These are phyloP conservation scores for Sceloporus tristichus DNA, from an alignment of 2,113 vertebrate species.

Conservation along the genomic window DNA sequence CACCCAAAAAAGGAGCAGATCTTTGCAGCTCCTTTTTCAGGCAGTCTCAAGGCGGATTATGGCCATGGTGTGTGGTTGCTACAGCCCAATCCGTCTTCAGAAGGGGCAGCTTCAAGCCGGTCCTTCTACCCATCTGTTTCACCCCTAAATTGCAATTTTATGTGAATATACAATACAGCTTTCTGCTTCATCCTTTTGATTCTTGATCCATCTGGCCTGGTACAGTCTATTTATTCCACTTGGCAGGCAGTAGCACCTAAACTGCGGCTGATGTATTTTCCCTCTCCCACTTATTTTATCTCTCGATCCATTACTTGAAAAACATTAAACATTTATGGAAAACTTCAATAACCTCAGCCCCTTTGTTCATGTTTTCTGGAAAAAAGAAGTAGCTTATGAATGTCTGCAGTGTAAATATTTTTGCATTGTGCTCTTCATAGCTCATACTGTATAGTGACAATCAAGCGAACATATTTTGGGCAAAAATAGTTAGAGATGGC, in stretches of 20 bases:
- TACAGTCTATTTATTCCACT: neutral
- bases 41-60: no score
- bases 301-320: slow-evolving; percentile 50
- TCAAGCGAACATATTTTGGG: slow-evolving; percentile 17
- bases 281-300: slow-evolving; percentile 35
- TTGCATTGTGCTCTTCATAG: slow-evolving; percentile 27
- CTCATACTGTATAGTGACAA: slow-evolving; percentile 28
- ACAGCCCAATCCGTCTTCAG: no score
- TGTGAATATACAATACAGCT: neutral
- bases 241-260: neutral
- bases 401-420: neutral
- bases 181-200: neutral
- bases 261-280: neutral
- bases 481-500: neutral
- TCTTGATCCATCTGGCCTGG: neutral
- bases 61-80: no score
- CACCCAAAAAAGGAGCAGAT: no score
- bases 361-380: slow-evolving; percentile 42
- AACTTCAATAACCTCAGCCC: slow-evolving; percentile 33
- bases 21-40: no score
- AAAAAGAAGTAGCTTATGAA: no score
- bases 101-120: no score
- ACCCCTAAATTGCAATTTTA: slow-evolving; percentile 29
- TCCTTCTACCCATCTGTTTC: no score
- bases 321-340: slow-evolving; percentile 16